Base-by-base conservation (phyloP, 2,113 vertebrate genomes). In the Sinocyclocheilus anshuiensis region DNA sequence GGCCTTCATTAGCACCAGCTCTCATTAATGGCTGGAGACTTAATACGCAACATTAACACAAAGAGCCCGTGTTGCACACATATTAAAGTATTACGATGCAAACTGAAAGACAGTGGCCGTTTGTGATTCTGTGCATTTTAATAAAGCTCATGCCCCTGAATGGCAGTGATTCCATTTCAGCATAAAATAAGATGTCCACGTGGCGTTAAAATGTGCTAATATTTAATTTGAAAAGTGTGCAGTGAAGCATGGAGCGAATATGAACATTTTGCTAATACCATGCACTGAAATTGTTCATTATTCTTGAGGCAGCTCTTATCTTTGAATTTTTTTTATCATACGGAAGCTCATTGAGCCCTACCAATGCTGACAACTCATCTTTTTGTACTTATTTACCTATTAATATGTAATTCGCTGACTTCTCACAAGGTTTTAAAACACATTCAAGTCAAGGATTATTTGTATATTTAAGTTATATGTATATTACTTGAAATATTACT, bases 111-210 rank as follows among this genome's bases (percentile, higher is more conserved):
- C 29, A 12, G 74, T 87, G 90, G 87, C 22, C 57, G 67, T 90
- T 91, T 89, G 90, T 91, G 91, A 92, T 92, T 90, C 74, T 81
- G 29, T 80, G 85, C 59, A 88, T 91, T 91, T 92, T 88, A 85
- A 89, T 84, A 89, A 81, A 82, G 84, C 65, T 11, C 87, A 91
- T 84, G 87, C 67, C 22, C 22, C 63, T 88, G 89, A 92, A 90
- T 91, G 81, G 78, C 90, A 90, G 63, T 78, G 65, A 86, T 89
- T 92, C 88, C 82, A 91, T 93, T 91, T 90, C 67, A 63, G 80
- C 77, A 76, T 63, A 74, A 12, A 48, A 48, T 48, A 48, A 48
- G 45, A 48, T 48, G 11, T 48, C 45, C 45, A 48, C 2, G 45
- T 48, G 87, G 76, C 84, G 83, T 89, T 91, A 89, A 85, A 79